Base-by-base conservation (phyloP, 2,797 vertebrate genomes). In the Cyclopterus lumpus region DNA sequence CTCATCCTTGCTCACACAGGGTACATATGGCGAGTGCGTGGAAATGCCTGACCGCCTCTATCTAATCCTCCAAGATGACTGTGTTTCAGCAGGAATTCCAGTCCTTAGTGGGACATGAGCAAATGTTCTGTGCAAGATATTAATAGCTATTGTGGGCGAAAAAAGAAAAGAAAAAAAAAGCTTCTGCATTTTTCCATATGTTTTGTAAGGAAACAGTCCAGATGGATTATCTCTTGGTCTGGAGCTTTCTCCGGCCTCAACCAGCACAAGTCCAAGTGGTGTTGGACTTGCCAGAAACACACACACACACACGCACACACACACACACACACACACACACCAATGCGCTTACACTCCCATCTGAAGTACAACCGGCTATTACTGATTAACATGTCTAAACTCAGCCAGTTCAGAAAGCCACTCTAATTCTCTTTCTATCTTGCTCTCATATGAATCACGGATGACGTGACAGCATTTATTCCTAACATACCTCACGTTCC, bases 151-250 rank as follows among this genome's bases (percentile, higher is more conserved):
- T 89, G 90, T 91, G 92, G 91, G 91, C 28, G 86, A 89, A 91
- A 80, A 64, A 75, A 36, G 10, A 10, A 2, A 58, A 64, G 84
- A 81, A 91, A 86, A 87, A 86, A 91, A 91, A 88, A 82, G 73
- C 85, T 84, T 84, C 76, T 89, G 82, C 82, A 83, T 90, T 94
- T 94, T 94, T 93, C 93, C 91, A 92, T 94, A 93, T 93, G 91
- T 93, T 94, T 93, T 90, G 83, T 88, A 87, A 93, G 92, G 90
- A 94, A 94, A 90, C 88, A 75, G 87, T 93, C 91, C 91, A 93
- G 91, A 93, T 91, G 91, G 92, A 95, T 94, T 92, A 93, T 93
- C 90, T 92, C 81, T 89, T 86, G 82, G 88, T 85, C 84, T 88
- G 75, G 84, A 86, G 67, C 71, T 71, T 85, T 78, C 67, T 84